phyloP scores from a whole-genome alignment of 2,113 vertebrate species.

The Microcebus tavaratra region DNA sequence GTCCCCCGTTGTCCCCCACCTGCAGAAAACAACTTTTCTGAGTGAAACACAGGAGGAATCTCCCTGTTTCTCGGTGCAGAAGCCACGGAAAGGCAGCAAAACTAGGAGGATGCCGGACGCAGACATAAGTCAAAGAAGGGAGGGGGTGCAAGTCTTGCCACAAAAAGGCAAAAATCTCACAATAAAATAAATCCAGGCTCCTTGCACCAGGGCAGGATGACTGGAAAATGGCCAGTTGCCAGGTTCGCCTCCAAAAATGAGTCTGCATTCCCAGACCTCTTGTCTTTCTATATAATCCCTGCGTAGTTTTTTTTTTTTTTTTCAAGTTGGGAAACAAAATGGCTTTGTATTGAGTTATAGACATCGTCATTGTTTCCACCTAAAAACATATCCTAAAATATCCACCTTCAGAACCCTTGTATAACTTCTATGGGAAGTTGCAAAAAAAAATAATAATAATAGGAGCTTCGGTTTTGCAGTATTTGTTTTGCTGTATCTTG shows the following conservation, averaged over 20 bases:
- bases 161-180: background rate
- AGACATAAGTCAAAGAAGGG: background rate
- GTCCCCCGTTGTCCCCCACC: accelerated
- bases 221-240: accelerated
- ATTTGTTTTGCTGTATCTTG: too few relatives aligned
- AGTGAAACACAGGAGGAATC: accelerated
- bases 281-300: accelerated
- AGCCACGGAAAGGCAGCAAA: background rate
- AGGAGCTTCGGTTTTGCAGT: too few relatives aligned
- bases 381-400: too few relatives aligned
- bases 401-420: background rate
- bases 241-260: accelerated
- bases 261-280: background rate
- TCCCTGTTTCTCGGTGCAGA: accelerated
- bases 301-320: background rate
- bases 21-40: accelerated
- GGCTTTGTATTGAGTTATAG: accelerated
- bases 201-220: accelerated
- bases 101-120: accelerated
- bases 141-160: accelerated
- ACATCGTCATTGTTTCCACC: accelerated
- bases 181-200: background rate
- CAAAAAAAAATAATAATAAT: background rate
- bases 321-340: background rate
- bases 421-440: too few relatives aligned